Conservation (phyloP, 2,797 vertebrate species). For the Epinephelus malabaricus region DNA sequence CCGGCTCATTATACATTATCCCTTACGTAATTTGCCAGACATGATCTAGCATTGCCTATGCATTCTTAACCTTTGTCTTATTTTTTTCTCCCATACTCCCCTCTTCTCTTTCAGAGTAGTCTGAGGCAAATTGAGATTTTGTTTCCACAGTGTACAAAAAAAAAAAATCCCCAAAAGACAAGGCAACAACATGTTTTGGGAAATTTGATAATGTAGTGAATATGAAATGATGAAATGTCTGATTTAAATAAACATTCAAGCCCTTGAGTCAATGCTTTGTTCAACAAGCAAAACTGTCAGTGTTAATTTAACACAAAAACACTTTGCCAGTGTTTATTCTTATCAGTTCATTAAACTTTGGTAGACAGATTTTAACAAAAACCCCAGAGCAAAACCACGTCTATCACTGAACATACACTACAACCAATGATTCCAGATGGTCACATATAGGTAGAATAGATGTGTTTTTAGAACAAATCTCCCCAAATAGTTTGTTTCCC, state of each 20-base stretch:
- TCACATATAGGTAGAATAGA: not conserved
- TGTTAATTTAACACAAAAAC: slow-evolving; percentile 23
- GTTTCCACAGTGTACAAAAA: not conserved
- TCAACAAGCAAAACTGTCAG: slow-evolving; percentile 26
- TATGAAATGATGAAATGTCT: slow-evolving; percentile 13
- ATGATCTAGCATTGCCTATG: not conserved
- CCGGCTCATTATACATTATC: no score
- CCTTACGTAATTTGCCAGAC: not conserved
- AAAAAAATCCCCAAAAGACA: not conserved
- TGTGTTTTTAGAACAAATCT: slow-evolving; percentile 2
- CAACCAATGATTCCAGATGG: not conserved
- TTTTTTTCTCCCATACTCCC: not conserved
- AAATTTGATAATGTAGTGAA: not conserved
- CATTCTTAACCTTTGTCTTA: not conserved
- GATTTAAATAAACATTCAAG: slow-evolving; percentile 14
- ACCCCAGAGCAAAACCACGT: not conserved
- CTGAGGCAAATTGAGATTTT: not conserved
- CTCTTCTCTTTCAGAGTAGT: not conserved
- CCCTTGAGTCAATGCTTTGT: slow-evolving; percentile 16
- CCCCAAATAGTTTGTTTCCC: not conserved
- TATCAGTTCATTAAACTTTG: slow-evolving; percentile 24
- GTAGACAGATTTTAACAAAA: not conserved
- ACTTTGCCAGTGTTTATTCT: slow-evolving; percentile 3
- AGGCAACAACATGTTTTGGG: slow-evolving; percentile 6
- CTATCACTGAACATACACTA: not conserved